Base-by-base conservation (phyloP, 2,797 vertebrate species). In the Myotis pilosus region DNA sequence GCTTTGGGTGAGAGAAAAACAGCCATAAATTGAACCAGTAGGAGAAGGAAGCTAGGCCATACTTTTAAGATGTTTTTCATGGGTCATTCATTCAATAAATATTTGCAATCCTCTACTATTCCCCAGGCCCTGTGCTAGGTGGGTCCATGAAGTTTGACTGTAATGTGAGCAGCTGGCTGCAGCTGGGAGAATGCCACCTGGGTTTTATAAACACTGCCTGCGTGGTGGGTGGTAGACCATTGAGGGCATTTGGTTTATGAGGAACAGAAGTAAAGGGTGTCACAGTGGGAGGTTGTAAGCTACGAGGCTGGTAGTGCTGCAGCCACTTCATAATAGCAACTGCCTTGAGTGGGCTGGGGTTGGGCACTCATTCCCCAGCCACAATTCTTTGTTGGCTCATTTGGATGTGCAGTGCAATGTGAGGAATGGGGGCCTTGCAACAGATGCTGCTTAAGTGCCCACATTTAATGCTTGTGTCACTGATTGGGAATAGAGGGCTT, bases 201-300 rank as follows among this genome's bases (percentile, higher is more conserved):
- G 87, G 83, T 91, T 94, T 96, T 92, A 79, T 78, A 95, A 94
- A 78, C 89, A 78, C 41, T 11, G 83, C n/a, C 60, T 92, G 62
- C 41, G 0, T 68, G n/a, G 88, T 95, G 74, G 85, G 74, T 88
- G 82, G 72, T 86, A 95, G 88, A 66, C 22, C n/a, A 13, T 33
- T 2, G 0, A 79, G 74, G 83, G 68, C 44, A n/a, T 22, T 60
- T 49, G 87, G 81, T 85, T 94, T 76, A n/a, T 9, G n/a, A 68
- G 55, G 60, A 86, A 38, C 49, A 89, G 86, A 80, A 80, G 76
- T 8, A 15, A 83, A 88, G 66, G 62, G 47, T 33, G 12, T 89
- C 47, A 0, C n/a, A 8, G 28, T 47, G 79, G 94, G 72, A 83
- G 64, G 78, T 47, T 94, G 62, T 51, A 41, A 28, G 47, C 64